Percentiles rank a stretch among this genome's conserved stretches.
phyloP scores from a whole-genome alignment of 2,888 invertebrate genomes.

The Torymus tubicola region DNA sequence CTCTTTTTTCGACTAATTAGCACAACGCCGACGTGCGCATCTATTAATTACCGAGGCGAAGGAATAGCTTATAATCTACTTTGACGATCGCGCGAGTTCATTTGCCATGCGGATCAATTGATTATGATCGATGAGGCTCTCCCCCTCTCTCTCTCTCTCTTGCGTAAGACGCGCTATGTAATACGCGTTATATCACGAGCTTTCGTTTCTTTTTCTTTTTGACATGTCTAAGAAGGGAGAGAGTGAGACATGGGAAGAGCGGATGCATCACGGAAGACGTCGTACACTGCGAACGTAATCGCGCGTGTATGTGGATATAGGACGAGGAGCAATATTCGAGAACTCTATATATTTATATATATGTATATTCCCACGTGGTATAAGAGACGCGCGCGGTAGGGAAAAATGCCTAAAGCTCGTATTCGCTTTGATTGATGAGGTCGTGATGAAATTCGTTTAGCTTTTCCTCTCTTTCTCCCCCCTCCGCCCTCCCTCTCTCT shows the following conservation, averaged over 20 bases:
- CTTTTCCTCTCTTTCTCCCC: conserved; percentile 14
- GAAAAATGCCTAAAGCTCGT: conserved; percentile 9
- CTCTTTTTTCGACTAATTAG: too few relatives aligned
- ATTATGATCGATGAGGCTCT: conserved; percentile 28
- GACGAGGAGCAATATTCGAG: conserved; percentile 20
- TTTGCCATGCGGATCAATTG: conserved; percentile 9
- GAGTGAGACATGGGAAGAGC: background rate
- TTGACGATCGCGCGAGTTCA: background rate
- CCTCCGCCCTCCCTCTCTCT: too few relatives aligned
- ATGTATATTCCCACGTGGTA: background rate
- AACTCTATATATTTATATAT: too few relatives aligned
- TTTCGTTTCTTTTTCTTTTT: background rate
- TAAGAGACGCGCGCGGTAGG: too few relatives aligned
- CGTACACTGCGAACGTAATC: background rate
- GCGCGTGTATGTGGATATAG: background rate
- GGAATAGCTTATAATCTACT: too few relatives aligned
- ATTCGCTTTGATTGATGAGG: conserved; percentile 48
- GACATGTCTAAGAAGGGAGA: background rate
- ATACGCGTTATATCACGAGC: background rate
- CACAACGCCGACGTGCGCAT: too few relatives aligned
- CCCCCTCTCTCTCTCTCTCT: too few relatives aligned
- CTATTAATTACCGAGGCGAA: too few relatives aligned
- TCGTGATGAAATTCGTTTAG: conserved; percentile 40
- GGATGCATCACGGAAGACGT: background rate
- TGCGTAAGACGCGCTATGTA: background rate